Percentiles rank a stretch among this genome's conserved stretches.
Evolutionary conservation across 2,113 vertebrate species (phyloP).

Genomic region (Aldabrachelys gigantea): DNA sequence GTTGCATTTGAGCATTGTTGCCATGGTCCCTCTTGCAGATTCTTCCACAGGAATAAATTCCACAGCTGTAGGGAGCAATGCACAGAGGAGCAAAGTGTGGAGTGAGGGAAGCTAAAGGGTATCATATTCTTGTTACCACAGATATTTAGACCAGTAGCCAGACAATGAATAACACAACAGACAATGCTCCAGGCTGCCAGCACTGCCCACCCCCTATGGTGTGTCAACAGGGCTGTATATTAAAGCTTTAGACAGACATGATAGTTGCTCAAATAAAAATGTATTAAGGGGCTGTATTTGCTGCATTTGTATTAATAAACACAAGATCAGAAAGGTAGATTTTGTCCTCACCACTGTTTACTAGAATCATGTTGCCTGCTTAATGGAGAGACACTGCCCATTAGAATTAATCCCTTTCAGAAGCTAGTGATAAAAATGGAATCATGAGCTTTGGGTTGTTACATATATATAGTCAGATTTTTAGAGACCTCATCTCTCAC

Average conservation of each 20-base stretch:
- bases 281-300: background rate
- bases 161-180: conserved; percentile 50
- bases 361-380: background rate
- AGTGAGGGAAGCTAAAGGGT: background rate
- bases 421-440: background rate
- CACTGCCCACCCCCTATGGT: background rate
- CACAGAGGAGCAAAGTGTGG: background rate
- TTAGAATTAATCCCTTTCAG: background rate
- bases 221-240: background rate
- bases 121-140: conserved; percentile 37
- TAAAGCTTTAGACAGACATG: background rate
- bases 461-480: background rate
- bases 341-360: background rate
- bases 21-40: background rate
- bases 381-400: background rate
- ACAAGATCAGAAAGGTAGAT: background rate
- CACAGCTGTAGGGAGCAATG: conserved; percentile 16
- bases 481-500: background rate
- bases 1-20: background rate
- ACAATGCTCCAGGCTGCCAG: background rate
- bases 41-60: background rate
- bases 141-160: conserved; percentile 30
- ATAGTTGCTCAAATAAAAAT: background rate
- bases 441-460: background rate
- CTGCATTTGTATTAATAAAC: background rate